Evolutionary conservation across 2,888 invertebrate species (phyloP).

Genomic region (Melinaea marsaeus): DNA sequence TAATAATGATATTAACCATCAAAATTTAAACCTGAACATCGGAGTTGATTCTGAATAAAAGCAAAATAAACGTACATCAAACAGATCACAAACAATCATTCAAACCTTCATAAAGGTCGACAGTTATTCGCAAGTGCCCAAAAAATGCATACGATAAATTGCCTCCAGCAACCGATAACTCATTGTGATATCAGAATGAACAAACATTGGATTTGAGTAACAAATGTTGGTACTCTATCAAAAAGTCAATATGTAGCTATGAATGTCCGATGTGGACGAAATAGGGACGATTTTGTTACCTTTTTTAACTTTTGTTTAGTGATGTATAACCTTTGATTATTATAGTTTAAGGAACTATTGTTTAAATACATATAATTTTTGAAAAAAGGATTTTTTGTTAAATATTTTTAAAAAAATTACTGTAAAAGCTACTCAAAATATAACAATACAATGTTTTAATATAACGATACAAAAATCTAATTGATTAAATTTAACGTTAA

Average conservation of each 20-base stretch:
- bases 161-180: not conserved
- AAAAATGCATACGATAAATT: slow-evolving; percentile 4
- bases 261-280: slow-evolving; percentile 43
- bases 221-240: slow-evolving; percentile 61
- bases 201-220: slow-evolving; percentile 34
- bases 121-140: slow-evolving; percentile 3
- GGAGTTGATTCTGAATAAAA: not conserved
- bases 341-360: not conserved
- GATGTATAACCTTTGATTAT: not conserved
- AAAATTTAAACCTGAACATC: no score
- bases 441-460: no score
- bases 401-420: no score
- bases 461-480: no score
- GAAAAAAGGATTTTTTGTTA: no score
- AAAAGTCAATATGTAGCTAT: slow-evolving; percentile 54
- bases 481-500: no score
- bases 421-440: no score
- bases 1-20: no score
- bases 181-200: slow-evolving; percentile 7
- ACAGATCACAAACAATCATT: not conserved
- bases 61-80: not conserved
- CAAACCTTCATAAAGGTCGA: not conserved
- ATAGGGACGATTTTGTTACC: slow-evolving; percentile 25
- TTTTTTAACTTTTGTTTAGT: slow-evolving; percentile 5
- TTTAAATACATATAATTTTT: not conserved